Conservation (phyloP, 2,113 vertebrate species). For the Halichoeres trimaculatus region DNA sequence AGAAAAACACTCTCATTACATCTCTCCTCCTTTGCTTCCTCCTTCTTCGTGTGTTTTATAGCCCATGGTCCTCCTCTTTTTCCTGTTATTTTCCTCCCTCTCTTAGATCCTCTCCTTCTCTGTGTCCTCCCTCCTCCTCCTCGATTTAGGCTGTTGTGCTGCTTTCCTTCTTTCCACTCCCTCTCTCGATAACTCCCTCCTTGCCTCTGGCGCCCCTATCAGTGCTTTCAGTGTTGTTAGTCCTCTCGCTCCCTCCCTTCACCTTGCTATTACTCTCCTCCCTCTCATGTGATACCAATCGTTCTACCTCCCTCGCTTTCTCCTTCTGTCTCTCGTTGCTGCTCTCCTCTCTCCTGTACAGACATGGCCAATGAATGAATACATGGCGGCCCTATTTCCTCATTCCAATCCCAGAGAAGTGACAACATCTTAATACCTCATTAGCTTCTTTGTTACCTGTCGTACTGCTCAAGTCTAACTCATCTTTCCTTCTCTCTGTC, state of each 20-base stretch:
- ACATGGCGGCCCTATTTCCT: conserved; percentile 31
- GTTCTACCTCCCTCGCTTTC: conserved; percentile 18
- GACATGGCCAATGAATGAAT: conserved; percentile 57
- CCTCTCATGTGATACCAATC: conserved; percentile 68
- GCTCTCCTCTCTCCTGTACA: conserved; percentile 36
- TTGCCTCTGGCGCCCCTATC: conserved; percentile 68
- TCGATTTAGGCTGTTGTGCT: conserved; percentile 44
- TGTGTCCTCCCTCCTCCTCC: conserved; percentile 49
- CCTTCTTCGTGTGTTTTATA: conserved; percentile 1
- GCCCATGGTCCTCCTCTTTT: conserved; percentile 23
- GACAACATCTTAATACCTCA: conserved; percentile 59
- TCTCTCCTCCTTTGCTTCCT: conserved; percentile 18
- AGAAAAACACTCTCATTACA: conserved; percentile 30
- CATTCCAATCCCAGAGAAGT: conserved; percentile 26
- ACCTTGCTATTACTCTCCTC: conserved; percentile 74
- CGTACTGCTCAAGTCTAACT: conserved; percentile 3
- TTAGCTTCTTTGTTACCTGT: conserved; percentile 43
- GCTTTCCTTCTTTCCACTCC: conserved; percentile 57
- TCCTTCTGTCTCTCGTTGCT: conserved; percentile 9
- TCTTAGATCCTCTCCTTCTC: conserved; percentile 25
- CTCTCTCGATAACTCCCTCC: conserved; percentile 52
- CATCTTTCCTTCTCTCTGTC: not conserved
- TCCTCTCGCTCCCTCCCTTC: conserved; percentile 69
- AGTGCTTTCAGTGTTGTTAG: conserved; percentile 61
- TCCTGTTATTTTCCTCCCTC: conserved; percentile 10